Percentiles rank a stretch among this genome's conserved stretches.
These are phyloP conservation scores for Biston betularia DNA, from an alignment of 2,888 invertebrate species.

Conservation along the genomic window DNA sequence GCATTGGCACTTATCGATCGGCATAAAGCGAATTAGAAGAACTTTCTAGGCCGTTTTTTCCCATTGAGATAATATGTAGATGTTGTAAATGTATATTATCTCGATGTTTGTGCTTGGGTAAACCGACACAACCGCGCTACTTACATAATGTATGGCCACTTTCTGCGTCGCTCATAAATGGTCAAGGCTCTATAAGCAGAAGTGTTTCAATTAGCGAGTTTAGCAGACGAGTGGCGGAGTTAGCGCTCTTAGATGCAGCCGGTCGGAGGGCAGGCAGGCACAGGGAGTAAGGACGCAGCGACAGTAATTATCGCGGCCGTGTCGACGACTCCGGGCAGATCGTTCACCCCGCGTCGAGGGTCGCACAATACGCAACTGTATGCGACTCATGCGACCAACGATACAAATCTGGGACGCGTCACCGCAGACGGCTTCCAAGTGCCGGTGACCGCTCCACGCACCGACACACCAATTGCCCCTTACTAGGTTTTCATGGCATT, in stretches of 20 bases:
- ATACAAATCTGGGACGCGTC: constrained; percentile 70
- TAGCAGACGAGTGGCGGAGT: constrained; percentile 49
- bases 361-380: constrained; percentile 77
- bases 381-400: constrained; percentile 55
- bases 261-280: constrained; percentile 53
- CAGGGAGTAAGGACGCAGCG: constrained; percentile 71
- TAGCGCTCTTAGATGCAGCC: constrained; percentile 51
- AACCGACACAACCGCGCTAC: constrained; percentile 8
- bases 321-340: constrained; percentile 82
- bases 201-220: constrained; percentile 61
- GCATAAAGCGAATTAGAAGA: constrained; percentile 44
- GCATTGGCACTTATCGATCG: constrained; percentile 55
- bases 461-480: constrained; percentile 54
- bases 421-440: constrained; percentile 45
- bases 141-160: constrained; percentile 32
- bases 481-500: constrained; percentile 57
- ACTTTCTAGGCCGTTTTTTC: constrained; percentile 33
- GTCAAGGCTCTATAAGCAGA: constrained; percentile 47
- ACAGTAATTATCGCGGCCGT: constrained; percentile 82
- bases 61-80: not conserved
- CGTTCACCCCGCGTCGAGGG: constrained; percentile 81
- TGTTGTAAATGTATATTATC: too few relatives aligned
- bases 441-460: constrained; percentile 38
- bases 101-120: constrained; percentile 19
- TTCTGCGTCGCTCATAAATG: constrained; percentile 35